phyloP scores from a whole-genome alignment of 2,113 vertebrate genomes.

The Thamnaconus septentrionalis region DNA sequence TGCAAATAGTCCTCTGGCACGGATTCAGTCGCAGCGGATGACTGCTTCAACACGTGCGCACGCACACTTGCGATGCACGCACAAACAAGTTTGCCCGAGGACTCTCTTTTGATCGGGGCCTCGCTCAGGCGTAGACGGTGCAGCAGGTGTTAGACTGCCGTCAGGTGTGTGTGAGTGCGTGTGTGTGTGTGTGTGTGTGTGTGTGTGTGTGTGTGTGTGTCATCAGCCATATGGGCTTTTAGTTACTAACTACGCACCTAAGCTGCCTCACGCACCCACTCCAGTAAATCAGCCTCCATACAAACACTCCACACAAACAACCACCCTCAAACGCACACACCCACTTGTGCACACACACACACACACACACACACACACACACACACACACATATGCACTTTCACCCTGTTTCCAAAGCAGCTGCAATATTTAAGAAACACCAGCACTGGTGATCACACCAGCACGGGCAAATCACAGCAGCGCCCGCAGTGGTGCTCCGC shows the following conservation, averaged over 20 bases:
- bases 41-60: constrained; percentile 45
- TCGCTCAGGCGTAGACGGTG: constrained; percentile 59
- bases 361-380: constrained; percentile 14
- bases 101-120: constrained; percentile 65
- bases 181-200: constrained; percentile 43
- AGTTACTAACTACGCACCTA: constrained; percentile 47
- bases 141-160: constrained; percentile 82
- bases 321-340: not conserved
- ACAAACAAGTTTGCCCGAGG: constrained; percentile 39
- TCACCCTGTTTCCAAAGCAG: constrained; percentile 56
- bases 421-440: constrained; percentile 52
- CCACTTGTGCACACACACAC: not conserved
- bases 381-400: constrained; percentile 10
- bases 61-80: constrained; percentile 39
- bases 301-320: constrained; percentile 9
- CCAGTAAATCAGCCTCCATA: constrained; percentile 48
- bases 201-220: constrained; percentile 40
- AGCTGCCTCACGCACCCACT: constrained; percentile 73
- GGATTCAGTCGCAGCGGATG: constrained; percentile 52
- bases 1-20: constrained; percentile 44
- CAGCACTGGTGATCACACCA: constrained; percentile 12
- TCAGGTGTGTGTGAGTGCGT: constrained; percentile 76
- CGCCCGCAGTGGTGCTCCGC: constrained; percentile 18
- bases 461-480: constrained; percentile 53
- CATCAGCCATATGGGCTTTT: constrained; percentile 80